Conservation (phyloP, 1,140 invertebrate species). For the Potamilus streckersoni region DNA sequence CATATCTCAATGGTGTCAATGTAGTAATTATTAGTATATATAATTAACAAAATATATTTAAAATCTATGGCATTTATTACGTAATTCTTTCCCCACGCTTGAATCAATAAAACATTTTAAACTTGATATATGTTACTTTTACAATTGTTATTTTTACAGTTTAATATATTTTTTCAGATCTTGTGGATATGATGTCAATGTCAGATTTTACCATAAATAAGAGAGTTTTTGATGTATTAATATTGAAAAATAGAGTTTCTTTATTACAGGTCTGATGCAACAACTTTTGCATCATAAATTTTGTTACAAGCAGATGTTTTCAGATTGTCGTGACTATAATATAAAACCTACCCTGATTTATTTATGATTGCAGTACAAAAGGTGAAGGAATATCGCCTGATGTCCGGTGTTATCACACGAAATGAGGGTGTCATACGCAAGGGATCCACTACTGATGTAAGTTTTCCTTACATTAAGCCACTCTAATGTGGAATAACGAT, state of each 20-base stretch:
- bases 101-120: too few relatives aligned
- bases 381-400: conserved; percentile 58
- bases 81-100: too few relatives aligned
- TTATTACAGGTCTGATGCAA: background rate
- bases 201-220: too few relatives aligned
- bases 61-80: too few relatives aligned
- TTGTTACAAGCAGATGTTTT: background rate
- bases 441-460: conserved; percentile 61
- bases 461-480: conserved; percentile 12
- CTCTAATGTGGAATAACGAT: too few relatives aligned
- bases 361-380: conserved; percentile 50
- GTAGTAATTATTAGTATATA: too few relatives aligned
- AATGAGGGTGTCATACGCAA: conserved; percentile 56
- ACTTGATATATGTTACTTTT: too few relatives aligned
- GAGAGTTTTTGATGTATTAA: background rate
- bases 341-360: background rate
- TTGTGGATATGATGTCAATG: too few relatives aligned
- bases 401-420: conserved; percentile 53
- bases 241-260: background rate
- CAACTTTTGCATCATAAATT: background rate
- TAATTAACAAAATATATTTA: too few relatives aligned
- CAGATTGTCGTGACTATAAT: background rate
- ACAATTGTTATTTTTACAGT: too few relatives aligned
- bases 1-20: too few relatives aligned
- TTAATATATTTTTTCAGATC: too few relatives aligned